Evolutionary conservation across 2,113 vertebrate species (phyloP).

Genomic region (Cyanistes caeruleus): DNA sequence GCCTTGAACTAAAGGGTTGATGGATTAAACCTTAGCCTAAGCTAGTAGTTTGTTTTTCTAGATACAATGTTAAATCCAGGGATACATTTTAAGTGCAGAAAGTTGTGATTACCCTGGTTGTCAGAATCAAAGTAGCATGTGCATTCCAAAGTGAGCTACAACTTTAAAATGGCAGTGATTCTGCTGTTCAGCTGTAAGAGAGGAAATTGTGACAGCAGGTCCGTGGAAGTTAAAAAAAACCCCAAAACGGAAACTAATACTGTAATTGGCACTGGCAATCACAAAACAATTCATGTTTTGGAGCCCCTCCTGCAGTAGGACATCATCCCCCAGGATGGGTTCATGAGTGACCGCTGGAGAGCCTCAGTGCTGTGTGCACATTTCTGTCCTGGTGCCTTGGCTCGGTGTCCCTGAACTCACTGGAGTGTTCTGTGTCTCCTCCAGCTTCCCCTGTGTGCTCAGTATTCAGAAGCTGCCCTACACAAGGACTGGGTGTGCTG

Average conservation of each 20-base stretch:
- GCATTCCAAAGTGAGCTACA: neutral
- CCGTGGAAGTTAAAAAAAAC: neutral
- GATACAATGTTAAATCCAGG: neutral
- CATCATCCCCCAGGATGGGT: neutral
- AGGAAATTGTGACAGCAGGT: neutral
- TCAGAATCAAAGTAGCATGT: accelerated
- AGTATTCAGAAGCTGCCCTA: neutral
- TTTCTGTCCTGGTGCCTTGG: accelerated
- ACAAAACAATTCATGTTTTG: neutral
- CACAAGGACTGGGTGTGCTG: accelerated
- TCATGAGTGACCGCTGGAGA: neutral
- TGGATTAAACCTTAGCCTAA: neutral
- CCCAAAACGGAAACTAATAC: neutral
- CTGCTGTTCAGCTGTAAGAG: neutral
- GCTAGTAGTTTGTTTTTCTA: neutral
- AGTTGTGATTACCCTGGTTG: neutral
- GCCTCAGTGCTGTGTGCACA: neutral
- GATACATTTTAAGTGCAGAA: neutral
- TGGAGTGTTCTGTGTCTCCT: neutral
- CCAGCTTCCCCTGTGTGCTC: neutral
- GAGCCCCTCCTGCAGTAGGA: neutral
- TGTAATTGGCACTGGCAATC: neutral
- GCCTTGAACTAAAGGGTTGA: neutral
- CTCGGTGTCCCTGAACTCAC: accelerated
- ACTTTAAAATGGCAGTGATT: neutral